A percentile compares a stretch with the other conserved stretches of the same genome.
phyloP scores from a whole-genome alignment of 2,797 vertebrate genomes.

The Alcedo atthis region DNA sequence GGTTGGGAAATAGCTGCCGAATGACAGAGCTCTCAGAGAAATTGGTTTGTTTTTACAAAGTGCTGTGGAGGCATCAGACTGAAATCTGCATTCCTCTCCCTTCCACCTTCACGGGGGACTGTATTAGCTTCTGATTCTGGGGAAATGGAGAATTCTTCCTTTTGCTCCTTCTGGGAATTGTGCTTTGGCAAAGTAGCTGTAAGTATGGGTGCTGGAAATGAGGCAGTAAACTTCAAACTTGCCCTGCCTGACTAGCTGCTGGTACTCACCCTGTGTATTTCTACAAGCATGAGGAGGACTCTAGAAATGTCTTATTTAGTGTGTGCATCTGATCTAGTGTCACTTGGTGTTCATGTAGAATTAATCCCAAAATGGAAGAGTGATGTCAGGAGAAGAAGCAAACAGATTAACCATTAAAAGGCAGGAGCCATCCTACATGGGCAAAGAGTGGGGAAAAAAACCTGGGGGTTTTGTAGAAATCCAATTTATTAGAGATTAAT shows the following conservation, averaged over 20 bases:
- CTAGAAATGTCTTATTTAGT: neutral
- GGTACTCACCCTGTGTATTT: neutral
- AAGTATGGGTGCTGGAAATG: neutral
- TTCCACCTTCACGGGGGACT: neutral
- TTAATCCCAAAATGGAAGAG: neutral
- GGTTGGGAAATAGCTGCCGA: neutral
- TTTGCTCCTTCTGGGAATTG: neutral
- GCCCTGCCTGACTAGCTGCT: neutral
- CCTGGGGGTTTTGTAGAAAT: neutral
- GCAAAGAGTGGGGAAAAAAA: neutral
- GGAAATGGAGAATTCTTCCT: neutral
- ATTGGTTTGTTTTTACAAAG: conserved; percentile 12
- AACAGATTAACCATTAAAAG: neutral
- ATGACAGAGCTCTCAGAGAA: neutral
- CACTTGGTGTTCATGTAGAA: neutral
- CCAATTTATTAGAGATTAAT: neutral
- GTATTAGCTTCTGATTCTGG: neutral
- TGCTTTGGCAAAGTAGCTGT: neutral
- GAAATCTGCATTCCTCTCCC: neutral
- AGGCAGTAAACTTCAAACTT: neutral
- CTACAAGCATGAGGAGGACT: neutral
- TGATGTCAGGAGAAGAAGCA: neutral
- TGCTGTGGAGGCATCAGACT: neutral
- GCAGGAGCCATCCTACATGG: neutral
- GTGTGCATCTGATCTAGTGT: rapidly evolving